These are phyloP conservation scores for Laodelphax striatellus DNA, from an alignment of 1,140 invertebrate genomes.

Conservation along the genomic window DNA sequence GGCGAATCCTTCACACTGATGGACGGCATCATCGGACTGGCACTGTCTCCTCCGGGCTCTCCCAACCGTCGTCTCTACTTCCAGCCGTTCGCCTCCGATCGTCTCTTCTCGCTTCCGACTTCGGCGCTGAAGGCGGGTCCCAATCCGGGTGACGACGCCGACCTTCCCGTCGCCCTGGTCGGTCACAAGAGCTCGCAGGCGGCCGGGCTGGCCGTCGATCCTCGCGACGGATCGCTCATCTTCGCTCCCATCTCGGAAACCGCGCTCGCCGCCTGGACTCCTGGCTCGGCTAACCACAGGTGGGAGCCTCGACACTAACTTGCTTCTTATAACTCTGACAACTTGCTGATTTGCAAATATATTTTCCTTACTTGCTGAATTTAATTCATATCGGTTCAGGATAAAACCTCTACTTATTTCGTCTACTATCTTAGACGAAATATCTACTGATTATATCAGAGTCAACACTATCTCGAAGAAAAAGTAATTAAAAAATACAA, in stretches of 20 bases:
- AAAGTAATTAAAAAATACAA: no score
- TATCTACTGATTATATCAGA: no score
- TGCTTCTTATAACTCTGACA: no score
- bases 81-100: constrained; percentile 70
- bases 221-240: constrained; percentile 51
- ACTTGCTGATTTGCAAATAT: no score
- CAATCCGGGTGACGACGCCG: constrained; percentile 41
- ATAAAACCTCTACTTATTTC: no score
- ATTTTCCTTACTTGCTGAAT: no score
- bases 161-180: constrained; percentile 57
- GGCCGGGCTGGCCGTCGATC: constrained; percentile 53
- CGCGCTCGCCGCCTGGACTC: constrained; percentile 63
- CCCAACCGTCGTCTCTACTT: constrained; percentile 47
- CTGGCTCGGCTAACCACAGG: constrained; percentile 50
- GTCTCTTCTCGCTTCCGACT: constrained; percentile 62
- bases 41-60: constrained; percentile 47
- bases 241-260: constrained; percentile 67
- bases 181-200: constrained; percentile 73
- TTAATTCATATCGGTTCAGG: no score
- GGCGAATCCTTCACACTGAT: constrained; percentile 54
- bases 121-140: constrained; percentile 56
- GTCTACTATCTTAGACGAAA: no score
- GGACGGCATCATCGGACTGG: constrained; percentile 68
- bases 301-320: constrained; percentile 27
- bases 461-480: no score